These are phyloP conservation scores for Seira sanloemensis DNA, from an alignment of 2,888 invertebrate species.

Conservation along the genomic window DNA sequence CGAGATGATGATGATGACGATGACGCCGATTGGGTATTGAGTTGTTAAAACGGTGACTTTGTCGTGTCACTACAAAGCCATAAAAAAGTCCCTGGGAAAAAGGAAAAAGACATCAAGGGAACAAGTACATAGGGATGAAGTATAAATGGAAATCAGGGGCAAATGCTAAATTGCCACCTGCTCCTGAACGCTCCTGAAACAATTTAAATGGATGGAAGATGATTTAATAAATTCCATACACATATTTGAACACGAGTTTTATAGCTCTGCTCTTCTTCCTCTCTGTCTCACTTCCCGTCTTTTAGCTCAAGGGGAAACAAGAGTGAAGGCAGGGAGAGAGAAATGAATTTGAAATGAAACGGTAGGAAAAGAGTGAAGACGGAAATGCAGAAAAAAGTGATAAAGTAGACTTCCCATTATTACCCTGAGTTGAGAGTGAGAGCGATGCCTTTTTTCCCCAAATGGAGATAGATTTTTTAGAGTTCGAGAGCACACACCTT, in stretches of 20 bases:
- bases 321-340: not conserved
- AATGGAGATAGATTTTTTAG: conserved; percentile 17
- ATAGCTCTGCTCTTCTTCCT: conserved; percentile 36
- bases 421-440: not conserved
- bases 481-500: conserved; percentile 49
- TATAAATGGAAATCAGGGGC: conserved; percentile 55
- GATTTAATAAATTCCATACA: conserved; percentile 64
- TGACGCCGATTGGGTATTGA: conserved; percentile 51
- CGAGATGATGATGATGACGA: too few species aligned
- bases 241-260: conserved; percentile 57
- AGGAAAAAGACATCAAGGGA: not conserved
- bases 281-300: not conserved
- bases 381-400: not conserved
- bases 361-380: not conserved
- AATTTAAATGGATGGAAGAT: conserved; percentile 61
- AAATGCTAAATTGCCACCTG: conserved; percentile 60
- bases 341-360: not conserved
- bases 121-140: conserved; percentile 5
- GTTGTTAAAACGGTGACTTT: conserved; percentile 28
- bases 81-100: too few species aligned
- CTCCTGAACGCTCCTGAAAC: conserved; percentile 51
- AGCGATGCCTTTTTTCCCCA: not conserved
- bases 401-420: not conserved
- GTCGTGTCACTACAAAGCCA: too few species aligned
- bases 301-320: not conserved